Evolutionary conservation across 2,113 vertebrate species (phyloP).

Genomic region (Numenius arquata): DNA sequence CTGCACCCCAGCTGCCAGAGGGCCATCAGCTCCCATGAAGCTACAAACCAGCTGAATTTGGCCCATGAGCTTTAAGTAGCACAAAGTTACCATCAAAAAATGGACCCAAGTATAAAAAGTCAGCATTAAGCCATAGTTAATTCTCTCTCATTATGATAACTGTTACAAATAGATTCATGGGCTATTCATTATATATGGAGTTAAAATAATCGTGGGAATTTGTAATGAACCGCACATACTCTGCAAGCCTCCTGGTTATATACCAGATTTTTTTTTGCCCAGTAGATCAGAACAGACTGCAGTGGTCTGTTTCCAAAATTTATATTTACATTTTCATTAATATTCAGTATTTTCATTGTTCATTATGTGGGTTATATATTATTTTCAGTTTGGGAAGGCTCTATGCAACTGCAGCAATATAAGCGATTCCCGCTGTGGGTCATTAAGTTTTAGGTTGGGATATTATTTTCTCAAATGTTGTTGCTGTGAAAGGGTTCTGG

Average conservation of each 20-base stretch:
- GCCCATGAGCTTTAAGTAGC: background rate
- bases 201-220: background rate
- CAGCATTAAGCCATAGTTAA: background rate
- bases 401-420: background rate
- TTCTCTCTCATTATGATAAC: background rate
- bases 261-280: background rate
- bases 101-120: background rate
- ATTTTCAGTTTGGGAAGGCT: background rate
- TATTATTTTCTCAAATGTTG: background rate
- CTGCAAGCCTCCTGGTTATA: background rate
- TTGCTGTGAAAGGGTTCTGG: background rate
- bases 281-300: background rate
- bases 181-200: background rate
- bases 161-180: background rate
- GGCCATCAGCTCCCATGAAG: background rate
- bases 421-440: background rate
- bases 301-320: background rate
- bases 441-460: conserved; percentile 36
- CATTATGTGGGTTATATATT: background rate
- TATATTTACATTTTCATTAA: conserved; percentile 19
- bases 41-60: background rate
- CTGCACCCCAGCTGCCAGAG: background rate
- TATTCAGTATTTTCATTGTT: conserved; percentile 21
- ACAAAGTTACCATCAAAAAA: background rate
- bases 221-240: background rate